Evolutionary conservation across 2,113 vertebrate genomes (phyloP).

Genomic region (Macaca fascicularis): DNA sequence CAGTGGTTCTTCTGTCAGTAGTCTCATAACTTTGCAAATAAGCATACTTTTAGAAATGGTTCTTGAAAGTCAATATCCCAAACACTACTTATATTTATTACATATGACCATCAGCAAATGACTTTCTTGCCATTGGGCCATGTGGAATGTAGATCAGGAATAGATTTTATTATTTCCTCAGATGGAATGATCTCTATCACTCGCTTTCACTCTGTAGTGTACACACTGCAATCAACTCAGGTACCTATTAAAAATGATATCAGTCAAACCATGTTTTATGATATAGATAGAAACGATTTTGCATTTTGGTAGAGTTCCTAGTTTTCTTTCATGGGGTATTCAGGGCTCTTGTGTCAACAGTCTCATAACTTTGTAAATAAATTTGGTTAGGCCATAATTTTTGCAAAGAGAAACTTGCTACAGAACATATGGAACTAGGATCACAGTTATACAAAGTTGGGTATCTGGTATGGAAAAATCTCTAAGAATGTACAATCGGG

Average conservation of each 20-base stretch:
- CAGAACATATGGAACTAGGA: neutral
- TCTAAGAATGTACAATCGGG: neutral
- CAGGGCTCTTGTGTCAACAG: no score
- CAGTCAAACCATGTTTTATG: neutral
- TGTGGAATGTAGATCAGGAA: neutral
- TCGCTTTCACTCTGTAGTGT: neutral
- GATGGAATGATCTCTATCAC: neutral
- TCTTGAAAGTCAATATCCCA: neutral
- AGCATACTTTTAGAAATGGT: neutral
- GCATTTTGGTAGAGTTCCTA: neutral
- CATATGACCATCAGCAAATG: neutral
- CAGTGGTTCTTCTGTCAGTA: neutral
- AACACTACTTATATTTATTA: neutral
- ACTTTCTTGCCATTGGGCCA: neutral
- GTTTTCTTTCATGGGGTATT: neutral
- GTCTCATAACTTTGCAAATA: neutral
- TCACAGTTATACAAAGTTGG: neutral
- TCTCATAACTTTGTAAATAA: no score
- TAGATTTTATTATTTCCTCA: neutral
- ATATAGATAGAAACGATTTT: neutral
- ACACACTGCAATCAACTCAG: neutral
- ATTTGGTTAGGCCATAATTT: neutral
- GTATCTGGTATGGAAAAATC: neutral
- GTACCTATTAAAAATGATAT: neutral
- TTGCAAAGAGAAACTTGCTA: neutral